phyloP scores from a whole-genome alignment of 2,113 vertebrate genomes.

The Balaeniceps rex region DNA sequence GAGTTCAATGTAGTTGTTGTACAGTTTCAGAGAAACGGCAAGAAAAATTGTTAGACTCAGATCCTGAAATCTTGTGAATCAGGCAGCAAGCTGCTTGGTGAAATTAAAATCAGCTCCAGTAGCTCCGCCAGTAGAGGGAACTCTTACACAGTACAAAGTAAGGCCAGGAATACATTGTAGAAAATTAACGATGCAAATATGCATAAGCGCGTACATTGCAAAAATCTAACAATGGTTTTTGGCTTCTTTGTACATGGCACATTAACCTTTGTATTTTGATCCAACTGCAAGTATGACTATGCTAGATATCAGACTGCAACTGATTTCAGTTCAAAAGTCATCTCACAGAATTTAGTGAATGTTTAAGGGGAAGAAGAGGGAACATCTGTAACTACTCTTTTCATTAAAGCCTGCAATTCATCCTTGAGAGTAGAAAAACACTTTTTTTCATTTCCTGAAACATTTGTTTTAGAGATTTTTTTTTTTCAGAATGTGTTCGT shows the following conservation, averaged over 20 bases:
- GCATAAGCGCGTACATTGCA: not conserved
- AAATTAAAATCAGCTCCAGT: not conserved
- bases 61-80: not conserved
- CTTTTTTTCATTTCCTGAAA: not conserved
- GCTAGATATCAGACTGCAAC: not conserved
- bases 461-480: not conserved
- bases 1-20: not conserved
- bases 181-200: not conserved
- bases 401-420: not conserved
- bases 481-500: not conserved
- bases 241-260: not conserved
- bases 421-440: not conserved
- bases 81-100: not conserved
- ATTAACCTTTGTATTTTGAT: not conserved
- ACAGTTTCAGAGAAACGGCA: not conserved
- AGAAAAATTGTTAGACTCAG: not conserved
- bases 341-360: not conserved
- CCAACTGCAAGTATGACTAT: not conserved
- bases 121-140: slow-evolving; percentile 57
- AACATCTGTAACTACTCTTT: not conserved
- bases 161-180: not conserved
- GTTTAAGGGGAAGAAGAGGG: not conserved
- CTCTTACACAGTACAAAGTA: slow-evolving; percentile 15
- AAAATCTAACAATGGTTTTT: not conserved
- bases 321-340: not conserved